Conservation (phyloP, 2,113 vertebrate species). For the Apodemus speciosus region DNA sequence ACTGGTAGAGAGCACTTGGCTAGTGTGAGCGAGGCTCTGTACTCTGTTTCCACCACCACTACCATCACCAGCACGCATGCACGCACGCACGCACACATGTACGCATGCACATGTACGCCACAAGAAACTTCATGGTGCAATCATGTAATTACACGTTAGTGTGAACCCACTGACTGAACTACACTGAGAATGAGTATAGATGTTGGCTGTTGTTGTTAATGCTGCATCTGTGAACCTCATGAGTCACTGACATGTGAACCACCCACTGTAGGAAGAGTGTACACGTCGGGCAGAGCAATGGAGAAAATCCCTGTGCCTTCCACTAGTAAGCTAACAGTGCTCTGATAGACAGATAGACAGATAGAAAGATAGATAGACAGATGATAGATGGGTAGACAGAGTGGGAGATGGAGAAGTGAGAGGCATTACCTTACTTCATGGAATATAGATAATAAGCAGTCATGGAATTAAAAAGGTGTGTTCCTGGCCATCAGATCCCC, state of each 20-base stretch:
- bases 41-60: background rate
- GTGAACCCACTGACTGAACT: background rate
- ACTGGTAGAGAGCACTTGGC: background rate
- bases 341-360: background rate
- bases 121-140: background rate
- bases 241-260: fast-evolving
- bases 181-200: background rate
- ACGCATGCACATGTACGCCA: background rate
- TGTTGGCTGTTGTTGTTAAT: background rate
- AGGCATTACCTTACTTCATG: background rate
- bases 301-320: background rate
- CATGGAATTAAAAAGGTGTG: background rate
- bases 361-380: background rate
- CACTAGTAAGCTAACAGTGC: background rate
- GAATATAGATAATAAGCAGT: background rate
- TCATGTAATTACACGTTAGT: background rate
- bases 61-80: background rate
- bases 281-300: fast-evolving
- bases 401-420: background rate
- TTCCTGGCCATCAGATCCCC: background rate
- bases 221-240: too few species aligned
- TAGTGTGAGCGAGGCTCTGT: background rate
- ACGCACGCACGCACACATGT: background rate
- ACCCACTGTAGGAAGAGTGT: background rate
- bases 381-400: too few species aligned